A percentile compares a stretch with the other conserved stretches of the same genome.
Conservation (phyloP, 2,797 vertebrate genomes). For the Myioborus melanocephalus region DNA sequence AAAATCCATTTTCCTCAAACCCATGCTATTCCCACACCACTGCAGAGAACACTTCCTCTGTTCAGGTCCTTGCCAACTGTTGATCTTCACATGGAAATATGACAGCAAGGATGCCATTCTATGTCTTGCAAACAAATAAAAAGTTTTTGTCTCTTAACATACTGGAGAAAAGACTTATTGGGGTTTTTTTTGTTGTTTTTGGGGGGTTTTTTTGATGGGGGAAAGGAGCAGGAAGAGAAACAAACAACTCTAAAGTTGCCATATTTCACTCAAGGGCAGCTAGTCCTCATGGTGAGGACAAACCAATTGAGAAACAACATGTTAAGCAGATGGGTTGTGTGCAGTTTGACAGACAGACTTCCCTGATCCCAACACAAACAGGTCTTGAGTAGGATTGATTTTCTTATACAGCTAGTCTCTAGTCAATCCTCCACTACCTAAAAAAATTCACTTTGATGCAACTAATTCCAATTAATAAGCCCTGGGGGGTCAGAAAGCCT, state of each 20-base stretch:
- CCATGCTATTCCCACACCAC: rapidly evolving
- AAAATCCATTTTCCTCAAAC: background rate
- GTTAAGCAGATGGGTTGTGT: background rate
- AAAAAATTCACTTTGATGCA: background rate
- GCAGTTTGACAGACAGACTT: background rate
- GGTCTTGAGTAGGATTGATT: background rate
- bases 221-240: background rate
- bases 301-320: background rate
- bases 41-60: background rate
- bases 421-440: background rate
- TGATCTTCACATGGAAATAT: background rate
- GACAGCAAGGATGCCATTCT: background rate
- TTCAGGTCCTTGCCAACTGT: background rate
- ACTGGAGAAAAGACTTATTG: background rate
- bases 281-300: background rate
- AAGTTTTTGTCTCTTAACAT: background rate
- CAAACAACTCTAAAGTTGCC: background rate
- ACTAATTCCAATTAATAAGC: background rate
- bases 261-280: background rate
- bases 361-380: background rate
- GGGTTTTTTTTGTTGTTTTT: too few relatives aligned
- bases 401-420: background rate
- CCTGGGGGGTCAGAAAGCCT: background rate
- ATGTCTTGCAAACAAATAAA: background rate
- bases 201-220: background rate